These are phyloP conservation scores for Epinotia bilunana DNA, from an alignment of 2,888 invertebrate genomes.

Conservation along the genomic window DNA sequence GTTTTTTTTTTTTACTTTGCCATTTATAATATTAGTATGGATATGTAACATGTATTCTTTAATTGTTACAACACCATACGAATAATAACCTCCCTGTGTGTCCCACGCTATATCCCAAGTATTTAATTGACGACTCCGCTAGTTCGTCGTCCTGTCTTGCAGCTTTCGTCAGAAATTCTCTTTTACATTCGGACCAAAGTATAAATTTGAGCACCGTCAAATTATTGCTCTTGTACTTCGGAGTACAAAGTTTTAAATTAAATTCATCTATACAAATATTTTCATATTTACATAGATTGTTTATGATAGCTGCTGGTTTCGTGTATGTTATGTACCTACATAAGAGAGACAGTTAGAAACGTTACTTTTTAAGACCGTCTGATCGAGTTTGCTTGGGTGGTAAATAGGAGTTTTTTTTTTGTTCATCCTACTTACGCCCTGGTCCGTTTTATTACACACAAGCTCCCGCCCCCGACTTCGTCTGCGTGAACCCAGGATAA, in stretches of 20 bases:
- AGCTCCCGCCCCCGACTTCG: no score
- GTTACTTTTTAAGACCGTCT: no score
- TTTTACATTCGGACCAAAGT: constrained; percentile 28
- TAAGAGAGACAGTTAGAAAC: no score
- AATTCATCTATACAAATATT: neutral
- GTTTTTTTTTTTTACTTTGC: no score
- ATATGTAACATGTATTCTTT: neutral
- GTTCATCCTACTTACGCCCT: no score
- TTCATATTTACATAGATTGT: neutral
- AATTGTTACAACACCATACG: neutral
- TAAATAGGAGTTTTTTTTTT: no score
- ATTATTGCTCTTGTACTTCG: constrained; percentile 3
- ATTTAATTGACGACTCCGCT: constrained; percentile 39
- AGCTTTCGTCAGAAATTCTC: constrained; percentile 35
- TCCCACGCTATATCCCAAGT: constrained; percentile 8
- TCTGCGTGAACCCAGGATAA: no score
- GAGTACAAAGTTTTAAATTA: neutral
- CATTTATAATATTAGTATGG: no score
- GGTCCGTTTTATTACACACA: no score
- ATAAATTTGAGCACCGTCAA: constrained; percentile 11
- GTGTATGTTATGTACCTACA: no score
- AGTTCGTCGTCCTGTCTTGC: constrained; percentile 16
- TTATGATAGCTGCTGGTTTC: no score
- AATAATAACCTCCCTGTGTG: neutral
- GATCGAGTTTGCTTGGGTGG: no score